Evolutionary conservation across 2,888 invertebrate genomes (phyloP).

Genomic region (Sepiola atlantica): DNA sequence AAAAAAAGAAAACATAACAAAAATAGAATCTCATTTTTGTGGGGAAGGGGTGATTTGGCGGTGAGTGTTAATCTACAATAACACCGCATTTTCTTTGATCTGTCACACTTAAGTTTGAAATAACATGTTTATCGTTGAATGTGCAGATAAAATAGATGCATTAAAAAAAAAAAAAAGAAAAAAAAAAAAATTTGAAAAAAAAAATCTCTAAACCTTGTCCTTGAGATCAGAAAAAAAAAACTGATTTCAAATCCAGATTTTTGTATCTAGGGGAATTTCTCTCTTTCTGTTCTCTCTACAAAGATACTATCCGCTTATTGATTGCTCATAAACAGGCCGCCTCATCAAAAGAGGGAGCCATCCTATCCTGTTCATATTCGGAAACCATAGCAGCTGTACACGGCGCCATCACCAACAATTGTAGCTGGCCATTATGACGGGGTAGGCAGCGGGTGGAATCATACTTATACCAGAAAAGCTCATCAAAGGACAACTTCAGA

Average conservation of each 20-base stretch:
- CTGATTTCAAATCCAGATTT: not conserved
- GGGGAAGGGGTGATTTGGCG: too few relatives aligned
- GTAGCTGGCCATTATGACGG: not conserved
- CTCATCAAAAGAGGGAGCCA: slow-evolving; percentile 11
- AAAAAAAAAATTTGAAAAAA: too few relatives aligned
- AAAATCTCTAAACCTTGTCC: not conserved
- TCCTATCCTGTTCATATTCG: not conserved
- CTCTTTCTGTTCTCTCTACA: not conserved
- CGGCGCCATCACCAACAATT: not conserved
- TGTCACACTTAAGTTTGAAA: too few relatives aligned
- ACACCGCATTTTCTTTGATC: too few relatives aligned
- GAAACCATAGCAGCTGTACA: slow-evolving; percentile 8
- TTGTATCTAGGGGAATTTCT: not conserved
- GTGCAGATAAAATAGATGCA: too few relatives aligned
- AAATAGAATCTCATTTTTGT: too few relatives aligned
- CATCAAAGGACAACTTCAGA: not conserved
- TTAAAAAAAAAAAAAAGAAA: not conserved
- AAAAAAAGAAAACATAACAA: too few relatives aligned
- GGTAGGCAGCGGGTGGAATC: not conserved
- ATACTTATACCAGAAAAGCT: not conserved
- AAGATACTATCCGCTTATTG: not conserved
- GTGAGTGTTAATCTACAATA: too few relatives aligned
- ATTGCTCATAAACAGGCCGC: not conserved
- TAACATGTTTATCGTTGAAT: too few relatives aligned
- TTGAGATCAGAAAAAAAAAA: not conserved